Conservation (phyloP, 2,113 vertebrate genomes). For the Pedionomus torquatus region DNA sequence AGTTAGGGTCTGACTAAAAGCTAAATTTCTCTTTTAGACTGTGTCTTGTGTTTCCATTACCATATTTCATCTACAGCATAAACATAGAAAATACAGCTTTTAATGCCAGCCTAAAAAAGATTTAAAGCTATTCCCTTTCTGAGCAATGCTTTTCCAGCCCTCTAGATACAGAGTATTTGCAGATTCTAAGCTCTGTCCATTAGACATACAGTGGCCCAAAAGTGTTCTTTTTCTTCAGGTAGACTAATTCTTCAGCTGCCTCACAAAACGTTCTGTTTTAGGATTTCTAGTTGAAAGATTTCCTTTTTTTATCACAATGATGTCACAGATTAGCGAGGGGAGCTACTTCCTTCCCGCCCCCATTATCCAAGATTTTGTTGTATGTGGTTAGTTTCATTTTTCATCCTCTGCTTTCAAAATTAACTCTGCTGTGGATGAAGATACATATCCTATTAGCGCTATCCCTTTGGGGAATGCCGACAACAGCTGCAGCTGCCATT, state of each 20-base stretch:
- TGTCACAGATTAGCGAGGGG: background rate
- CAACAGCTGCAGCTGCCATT: slow-evolving; percentile 71
- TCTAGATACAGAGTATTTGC: background rate
- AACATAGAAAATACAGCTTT: background rate
- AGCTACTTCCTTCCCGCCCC: background rate
- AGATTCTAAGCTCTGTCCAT: background rate
- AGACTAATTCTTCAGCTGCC: background rate
- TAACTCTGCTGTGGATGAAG: slow-evolving; percentile 62
- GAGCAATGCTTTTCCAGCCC: background rate
- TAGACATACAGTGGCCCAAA: background rate
- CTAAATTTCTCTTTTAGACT: background rate
- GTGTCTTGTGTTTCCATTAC: background rate
- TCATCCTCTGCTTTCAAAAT: slow-evolving; percentile 46
- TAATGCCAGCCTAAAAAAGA: background rate
- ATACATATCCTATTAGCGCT: slow-evolving; percentile 59
- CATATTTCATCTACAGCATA: background rate
- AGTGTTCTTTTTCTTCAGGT: background rate
- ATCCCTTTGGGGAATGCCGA: slow-evolving; percentile 53
- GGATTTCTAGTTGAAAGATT: slow-evolving; percentile 16
- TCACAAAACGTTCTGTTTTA: background rate
- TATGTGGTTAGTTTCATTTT: slow-evolving; percentile 46
- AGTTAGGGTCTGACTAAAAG: background rate
- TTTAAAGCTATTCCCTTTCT: background rate
- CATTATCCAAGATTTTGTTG: background rate
- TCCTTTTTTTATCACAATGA: slow-evolving; percentile 26